Conservation (phyloP, 1,140 invertebrate genomes). For the Halesus radiatus region DNA sequence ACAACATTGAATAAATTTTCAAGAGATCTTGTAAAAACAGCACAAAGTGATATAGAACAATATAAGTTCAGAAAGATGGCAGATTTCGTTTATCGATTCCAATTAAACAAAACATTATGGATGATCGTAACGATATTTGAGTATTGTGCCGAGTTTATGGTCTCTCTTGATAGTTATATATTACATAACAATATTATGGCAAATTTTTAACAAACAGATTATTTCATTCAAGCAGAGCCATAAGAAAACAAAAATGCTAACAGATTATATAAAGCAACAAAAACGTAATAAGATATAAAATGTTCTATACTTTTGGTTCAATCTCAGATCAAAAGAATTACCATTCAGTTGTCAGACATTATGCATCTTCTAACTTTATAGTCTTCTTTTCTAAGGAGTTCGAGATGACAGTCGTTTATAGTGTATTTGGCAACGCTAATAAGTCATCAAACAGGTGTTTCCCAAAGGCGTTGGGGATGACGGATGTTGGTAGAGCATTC, state of each 20-base stretch:
- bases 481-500: no score
- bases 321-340: no score
- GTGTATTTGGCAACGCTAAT: no score
- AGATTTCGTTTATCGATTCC: not conserved
- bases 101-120: not conserved
- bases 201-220: conserved; percentile 28
- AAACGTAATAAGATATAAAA: not conserved
- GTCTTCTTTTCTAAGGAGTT: no score
- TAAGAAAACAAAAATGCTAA: conserved; percentile 13
- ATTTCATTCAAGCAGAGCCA: conserved; percentile 21
- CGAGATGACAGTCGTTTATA: no score
- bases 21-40: conserved; percentile 5
- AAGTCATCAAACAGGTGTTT: no score
- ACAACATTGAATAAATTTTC: conserved; percentile 1
- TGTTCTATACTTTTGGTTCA: no score
- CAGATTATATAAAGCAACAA: conserved; percentile 23
- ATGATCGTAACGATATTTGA: not conserved
- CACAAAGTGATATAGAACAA: not conserved
- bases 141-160: conserved; percentile 11
- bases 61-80: not conserved
- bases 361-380: no score
- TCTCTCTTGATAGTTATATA: conserved; percentile 2
- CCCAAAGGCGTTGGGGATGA: no score
- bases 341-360: no score
- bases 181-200: conserved; percentile 40